These are phyloP conservation scores for Phyllostomus discolor DNA, from an alignment of 2,113 vertebrate species.

Conservation along the genomic window DNA sequence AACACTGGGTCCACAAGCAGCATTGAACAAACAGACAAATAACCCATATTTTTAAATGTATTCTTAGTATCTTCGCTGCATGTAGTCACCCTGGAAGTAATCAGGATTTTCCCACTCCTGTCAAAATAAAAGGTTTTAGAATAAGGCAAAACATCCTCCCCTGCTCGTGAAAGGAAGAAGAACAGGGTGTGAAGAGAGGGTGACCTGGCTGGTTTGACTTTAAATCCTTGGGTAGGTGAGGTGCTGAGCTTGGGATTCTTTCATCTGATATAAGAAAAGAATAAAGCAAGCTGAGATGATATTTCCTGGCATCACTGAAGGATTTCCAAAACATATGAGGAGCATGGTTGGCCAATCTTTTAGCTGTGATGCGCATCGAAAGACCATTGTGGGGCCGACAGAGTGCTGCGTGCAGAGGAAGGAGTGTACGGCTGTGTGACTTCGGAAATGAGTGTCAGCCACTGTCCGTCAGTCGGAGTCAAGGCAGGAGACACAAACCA, in stretches of 20 bases:
- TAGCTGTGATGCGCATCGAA: not conserved
- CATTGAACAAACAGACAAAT: not conserved
- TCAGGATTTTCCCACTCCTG: not conserved
- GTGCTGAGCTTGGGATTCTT: not conserved
- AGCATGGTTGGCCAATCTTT: not conserved
- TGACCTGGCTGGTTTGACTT: not conserved
- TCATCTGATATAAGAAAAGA: not conserved
- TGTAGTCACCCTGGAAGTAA: not conserved
- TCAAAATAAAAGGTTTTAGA: not conserved
- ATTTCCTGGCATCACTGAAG: not conserved
- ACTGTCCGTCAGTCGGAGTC: not conserved
- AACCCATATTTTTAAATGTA: not conserved
- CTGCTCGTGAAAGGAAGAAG: not conserved
- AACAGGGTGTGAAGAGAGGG: not conserved
- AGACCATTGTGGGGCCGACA: not conserved
- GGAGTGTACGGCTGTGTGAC: fast-evolving
- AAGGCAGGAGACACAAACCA: not conserved
- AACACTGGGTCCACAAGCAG: not conserved
- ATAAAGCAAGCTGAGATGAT: not conserved
- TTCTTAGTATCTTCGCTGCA: not conserved
- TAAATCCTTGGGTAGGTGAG: not conserved
- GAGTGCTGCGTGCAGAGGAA: no score
- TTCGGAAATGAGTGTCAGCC: not conserved
- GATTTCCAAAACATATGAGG: not conserved
- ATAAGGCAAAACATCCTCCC: not conserved